Conservation (phyloP, 1,140 invertebrate genomes). For the Musca vetustissima region DNA sequence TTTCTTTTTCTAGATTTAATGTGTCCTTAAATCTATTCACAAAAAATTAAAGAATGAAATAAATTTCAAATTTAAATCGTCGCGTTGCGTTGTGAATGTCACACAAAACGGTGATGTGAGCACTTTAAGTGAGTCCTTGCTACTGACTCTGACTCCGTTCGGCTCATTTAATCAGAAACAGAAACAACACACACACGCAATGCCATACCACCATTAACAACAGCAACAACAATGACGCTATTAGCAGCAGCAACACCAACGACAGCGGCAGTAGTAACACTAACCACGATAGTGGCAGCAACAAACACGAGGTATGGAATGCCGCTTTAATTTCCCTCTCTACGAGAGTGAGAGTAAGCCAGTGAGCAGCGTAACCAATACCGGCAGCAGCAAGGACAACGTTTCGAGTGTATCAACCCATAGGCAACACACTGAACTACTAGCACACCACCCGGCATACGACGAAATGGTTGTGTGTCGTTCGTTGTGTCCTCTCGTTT, state of each 20-base stretch:
- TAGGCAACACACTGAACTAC: slow-evolving; percentile 2
- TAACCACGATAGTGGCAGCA: too few relatives aligned
- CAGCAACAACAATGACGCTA: not conserved
- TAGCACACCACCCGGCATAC: not conserved
- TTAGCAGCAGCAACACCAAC: too few relatives aligned
- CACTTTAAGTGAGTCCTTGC: slow-evolving; percentile 17
- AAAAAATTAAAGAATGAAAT: not conserved
- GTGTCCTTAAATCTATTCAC: too few relatives aligned
- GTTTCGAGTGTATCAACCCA: not conserved
- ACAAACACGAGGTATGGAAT: too few relatives aligned
- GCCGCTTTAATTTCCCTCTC: too few relatives aligned
- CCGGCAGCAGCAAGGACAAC: not conserved
- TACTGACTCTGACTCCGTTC: slow-evolving; percentile 20
- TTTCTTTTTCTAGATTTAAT: too few relatives aligned
- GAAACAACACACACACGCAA: not conserved
- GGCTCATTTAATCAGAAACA: slow-evolving; percentile 4
- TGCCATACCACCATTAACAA: not conserved
- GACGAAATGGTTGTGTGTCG: not conserved
- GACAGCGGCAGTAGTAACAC: too few relatives aligned
- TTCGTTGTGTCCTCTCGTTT: not conserved
- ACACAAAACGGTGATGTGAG: slow-evolving; percentile 5
- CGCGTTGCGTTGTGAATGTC: not conserved
- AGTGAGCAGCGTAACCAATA: too few relatives aligned
- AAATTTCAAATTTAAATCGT: not conserved
- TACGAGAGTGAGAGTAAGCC: too few relatives aligned